Base-by-base conservation (phyloP, 2,797 vertebrate species). In the Siniperca undulata region DNA sequence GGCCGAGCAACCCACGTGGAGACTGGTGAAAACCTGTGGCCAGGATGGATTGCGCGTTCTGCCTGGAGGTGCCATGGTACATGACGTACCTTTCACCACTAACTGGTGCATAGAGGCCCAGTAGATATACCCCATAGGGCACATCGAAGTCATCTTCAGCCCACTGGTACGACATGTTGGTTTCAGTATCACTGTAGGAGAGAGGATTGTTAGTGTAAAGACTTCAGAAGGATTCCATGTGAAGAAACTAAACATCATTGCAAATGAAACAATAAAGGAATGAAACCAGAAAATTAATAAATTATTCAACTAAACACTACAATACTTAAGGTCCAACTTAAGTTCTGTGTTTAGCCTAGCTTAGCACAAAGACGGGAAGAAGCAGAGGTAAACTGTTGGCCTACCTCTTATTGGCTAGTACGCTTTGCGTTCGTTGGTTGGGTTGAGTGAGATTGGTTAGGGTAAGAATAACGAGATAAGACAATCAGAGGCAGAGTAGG, bases 31-130 rank as follows among this genome's bases (percentile, higher is more conserved):
- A 95, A 0, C 94, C 92, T 0, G 0, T 0, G 0, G 0, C 0
- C 7, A 0, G 0, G 52, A 96, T 95, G 7, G 0, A 0, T 0
- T 14, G 0, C 19, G 90, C 91, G 0, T 0, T 0, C 0, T 0
- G 17, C 0, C 0, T 30, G 55, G 65, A 78, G 59, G 95, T 95
- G 38, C 95, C 94, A 3, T 95, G 94, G 77, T 93, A 95, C 94
- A 96, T 95, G 48, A 81, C 1, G 20, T 94, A 95, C 0, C 0
- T 65, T 4, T 0, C 3, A 5, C 0, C 0, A 0, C 70, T 0
- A 10, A 0, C 0, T 1, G 93, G 93, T 0, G 1, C 14, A 1
- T 20, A 0, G 0, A 0, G 0, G 10, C 14, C 77, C 4, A 89
- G 1, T 0, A 75, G 89, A 11, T 0, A 0, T 0, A 75, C 82